Evolutionary conservation across 1,140 invertebrate genomes (phyloP).

Genomic region (Neodiprion virginianus): DNA sequence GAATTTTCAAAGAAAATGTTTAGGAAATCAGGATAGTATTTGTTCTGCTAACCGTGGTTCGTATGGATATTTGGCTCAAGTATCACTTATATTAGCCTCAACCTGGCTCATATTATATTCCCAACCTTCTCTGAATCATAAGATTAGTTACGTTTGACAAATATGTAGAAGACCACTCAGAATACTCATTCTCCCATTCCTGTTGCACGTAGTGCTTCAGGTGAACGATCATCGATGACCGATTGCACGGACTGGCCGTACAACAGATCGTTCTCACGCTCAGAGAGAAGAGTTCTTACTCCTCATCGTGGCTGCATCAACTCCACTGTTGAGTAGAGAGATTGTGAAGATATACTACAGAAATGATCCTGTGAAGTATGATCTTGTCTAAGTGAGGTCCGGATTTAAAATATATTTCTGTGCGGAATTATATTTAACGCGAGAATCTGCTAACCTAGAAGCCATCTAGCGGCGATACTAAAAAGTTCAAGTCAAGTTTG

Average conservation of each 20-base stretch:
- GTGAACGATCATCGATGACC: constrained; percentile 64
- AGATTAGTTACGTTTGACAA: too few relatives aligned
- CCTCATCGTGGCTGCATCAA: constrained; percentile 61
- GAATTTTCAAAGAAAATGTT: too few relatives aligned
- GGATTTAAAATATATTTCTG: background rate
- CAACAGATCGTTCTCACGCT: constrained; percentile 58
- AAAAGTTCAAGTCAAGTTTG: too few relatives aligned
- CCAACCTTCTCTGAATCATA: background rate
- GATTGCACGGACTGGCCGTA: constrained; percentile 23
- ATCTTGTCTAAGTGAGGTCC: constrained; percentile 45
- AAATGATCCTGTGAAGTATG: constrained; percentile 66
- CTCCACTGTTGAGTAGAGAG: constrained; percentile 51
- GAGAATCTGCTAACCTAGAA: background rate
- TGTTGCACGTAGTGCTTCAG: constrained; percentile 32
- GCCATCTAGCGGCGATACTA: background rate
- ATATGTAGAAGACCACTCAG: constrained; percentile 53
- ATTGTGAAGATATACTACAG: constrained; percentile 61
- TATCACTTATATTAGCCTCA: too few relatives aligned
- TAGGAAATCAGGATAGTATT: too few relatives aligned
- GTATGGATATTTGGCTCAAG: too few relatives aligned
- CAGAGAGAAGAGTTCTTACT: constrained; percentile 53
- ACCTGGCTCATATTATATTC: background rate
- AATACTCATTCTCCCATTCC: constrained; percentile 50
- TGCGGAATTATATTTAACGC: background rate
- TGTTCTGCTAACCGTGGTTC: too few relatives aligned